phyloP scores from a whole-genome alignment of 2,113 vertebrate species.

The Oryctolagus cuniculus region DNA sequence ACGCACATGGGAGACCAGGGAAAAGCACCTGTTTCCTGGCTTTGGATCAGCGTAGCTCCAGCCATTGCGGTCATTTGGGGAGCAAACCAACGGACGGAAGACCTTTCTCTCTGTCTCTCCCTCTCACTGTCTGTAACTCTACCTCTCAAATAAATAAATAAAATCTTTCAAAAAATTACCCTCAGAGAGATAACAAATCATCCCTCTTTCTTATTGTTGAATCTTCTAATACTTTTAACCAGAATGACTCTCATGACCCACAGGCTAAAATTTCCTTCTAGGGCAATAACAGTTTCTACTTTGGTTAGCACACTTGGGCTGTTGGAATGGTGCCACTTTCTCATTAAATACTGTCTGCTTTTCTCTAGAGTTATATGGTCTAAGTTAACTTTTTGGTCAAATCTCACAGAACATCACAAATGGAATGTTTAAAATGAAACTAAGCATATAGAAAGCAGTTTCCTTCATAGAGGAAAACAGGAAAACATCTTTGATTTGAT shows the following conservation, averaged over 20 bases:
- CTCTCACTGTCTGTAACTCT: too few relatives aligned
- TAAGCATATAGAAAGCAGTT: too few relatives aligned
- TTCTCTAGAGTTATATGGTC: conserved; percentile 23
- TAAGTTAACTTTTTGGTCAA: neutral
- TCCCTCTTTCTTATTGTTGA: neutral
- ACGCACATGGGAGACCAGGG: too few relatives aligned
- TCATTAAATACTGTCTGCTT: neutral
- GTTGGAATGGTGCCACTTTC: neutral
- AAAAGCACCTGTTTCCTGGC: too few relatives aligned
- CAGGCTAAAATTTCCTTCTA: conserved; percentile 37
- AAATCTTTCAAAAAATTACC: too few relatives aligned
- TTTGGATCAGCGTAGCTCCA: too few relatives aligned
- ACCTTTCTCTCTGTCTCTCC: too few relatives aligned
- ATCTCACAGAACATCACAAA: neutral
- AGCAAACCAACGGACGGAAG: too few relatives aligned
- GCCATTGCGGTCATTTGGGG: too few relatives aligned
- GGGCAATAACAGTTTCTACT: neutral
- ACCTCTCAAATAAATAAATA: too few relatives aligned
- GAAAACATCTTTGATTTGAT: neutral
- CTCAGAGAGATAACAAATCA: neutral
- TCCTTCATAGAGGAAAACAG: too few relatives aligned
- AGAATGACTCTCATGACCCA: neutral
- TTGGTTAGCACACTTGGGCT: neutral
- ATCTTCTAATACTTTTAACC: conserved; percentile 1
- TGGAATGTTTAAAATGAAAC: neutral